Conservation (phyloP, 64 coral and sea anemone species). For the Stichodactyla helianthus region DNA sequence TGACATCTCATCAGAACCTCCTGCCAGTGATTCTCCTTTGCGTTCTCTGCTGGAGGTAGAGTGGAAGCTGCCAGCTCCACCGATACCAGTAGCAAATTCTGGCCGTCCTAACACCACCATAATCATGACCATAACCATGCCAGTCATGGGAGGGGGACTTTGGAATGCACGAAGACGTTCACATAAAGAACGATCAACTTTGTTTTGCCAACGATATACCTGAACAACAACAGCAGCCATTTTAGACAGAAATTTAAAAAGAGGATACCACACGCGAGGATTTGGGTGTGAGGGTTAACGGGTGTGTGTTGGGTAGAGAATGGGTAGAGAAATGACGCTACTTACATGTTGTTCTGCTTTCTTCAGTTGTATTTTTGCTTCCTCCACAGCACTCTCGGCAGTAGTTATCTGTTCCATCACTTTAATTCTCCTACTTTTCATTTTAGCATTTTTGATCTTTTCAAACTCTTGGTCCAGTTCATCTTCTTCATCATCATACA, state of each 20-base stretch:
- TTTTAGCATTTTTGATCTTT: constrained; percentile 83
- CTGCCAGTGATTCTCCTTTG: constrained; percentile 50
- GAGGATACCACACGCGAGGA: no score
- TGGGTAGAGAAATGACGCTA: no score
- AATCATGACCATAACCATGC: constrained; percentile 96
- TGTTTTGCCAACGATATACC: constrained; percentile 79
- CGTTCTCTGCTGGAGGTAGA: constrained; percentile 52
- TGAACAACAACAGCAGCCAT: not conserved
- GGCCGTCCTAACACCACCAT: constrained; percentile 86
- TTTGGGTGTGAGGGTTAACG: no score
- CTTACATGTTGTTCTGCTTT: constrained; percentile 82
- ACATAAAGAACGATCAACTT: constrained; percentile 76
- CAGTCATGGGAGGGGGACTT: constrained; percentile 83
- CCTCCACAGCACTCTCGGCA: constrained; percentile 48
- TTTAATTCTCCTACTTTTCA: constrained; percentile 69
- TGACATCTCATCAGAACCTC: constrained; percentile 77
- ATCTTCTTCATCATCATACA: constrained; percentile 88
- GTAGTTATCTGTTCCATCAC: constrained; percentile 71
- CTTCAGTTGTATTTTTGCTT: constrained; percentile 57
- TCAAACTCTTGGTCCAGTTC: constrained; percentile 98
- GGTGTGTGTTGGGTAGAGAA: no score
- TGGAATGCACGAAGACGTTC: constrained; percentile 94
- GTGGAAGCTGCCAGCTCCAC: constrained; percentile 36
- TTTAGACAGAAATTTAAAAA: not conserved
- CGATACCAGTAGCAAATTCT: constrained; percentile 85